Evolutionary conservation across 2,888 invertebrate genomes (phyloP).

Genomic region (Apotomis turbidana): DNA sequence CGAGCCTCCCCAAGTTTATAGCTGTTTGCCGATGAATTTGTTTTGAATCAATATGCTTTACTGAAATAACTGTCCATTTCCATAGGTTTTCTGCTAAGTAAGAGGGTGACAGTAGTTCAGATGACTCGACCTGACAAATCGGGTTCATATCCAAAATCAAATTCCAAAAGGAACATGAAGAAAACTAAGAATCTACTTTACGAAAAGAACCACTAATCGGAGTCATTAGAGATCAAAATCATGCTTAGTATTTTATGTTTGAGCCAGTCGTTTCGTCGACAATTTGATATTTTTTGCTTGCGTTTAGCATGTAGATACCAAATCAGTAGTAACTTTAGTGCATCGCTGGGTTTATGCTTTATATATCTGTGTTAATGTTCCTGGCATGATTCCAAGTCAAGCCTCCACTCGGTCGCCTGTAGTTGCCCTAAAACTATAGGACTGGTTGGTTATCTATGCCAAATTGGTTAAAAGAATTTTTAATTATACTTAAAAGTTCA

Average conservation of each 20-base stretch:
- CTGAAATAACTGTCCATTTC: background rate
- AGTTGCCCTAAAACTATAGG: conserved; percentile 52
- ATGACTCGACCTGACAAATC: too few species aligned
- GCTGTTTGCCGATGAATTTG: conserved; percentile 1
- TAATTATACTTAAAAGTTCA: conserved; percentile 29
- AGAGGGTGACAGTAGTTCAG: too few species aligned
- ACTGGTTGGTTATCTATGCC: conserved; percentile 58
- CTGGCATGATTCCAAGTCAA: conserved; percentile 72
- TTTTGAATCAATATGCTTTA: background rate
- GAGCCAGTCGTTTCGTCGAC: background rate
- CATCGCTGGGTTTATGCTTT: conserved; percentile 43
- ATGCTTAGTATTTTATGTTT: background rate
- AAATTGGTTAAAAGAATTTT: conserved; percentile 66
- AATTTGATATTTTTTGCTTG: background rate
- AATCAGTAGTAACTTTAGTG: conserved; percentile 29
- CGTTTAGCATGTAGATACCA: background rate
- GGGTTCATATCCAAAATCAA: too few species aligned
- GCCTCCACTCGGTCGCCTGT: conserved; percentile 58
- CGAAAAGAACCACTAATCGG: background rate
- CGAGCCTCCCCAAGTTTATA: conserved; percentile 13
- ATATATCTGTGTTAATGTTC: conserved; percentile 69
- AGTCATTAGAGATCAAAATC: too few species aligned
- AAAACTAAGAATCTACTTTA: too few species aligned
- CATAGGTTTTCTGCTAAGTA: background rate
- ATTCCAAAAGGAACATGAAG: too few species aligned